Evolutionary conservation across 1,140 invertebrate genomes (phyloP), one percentile per base, ranked within the genome.

Genomic region (Drosophila sechellia): DNA sequence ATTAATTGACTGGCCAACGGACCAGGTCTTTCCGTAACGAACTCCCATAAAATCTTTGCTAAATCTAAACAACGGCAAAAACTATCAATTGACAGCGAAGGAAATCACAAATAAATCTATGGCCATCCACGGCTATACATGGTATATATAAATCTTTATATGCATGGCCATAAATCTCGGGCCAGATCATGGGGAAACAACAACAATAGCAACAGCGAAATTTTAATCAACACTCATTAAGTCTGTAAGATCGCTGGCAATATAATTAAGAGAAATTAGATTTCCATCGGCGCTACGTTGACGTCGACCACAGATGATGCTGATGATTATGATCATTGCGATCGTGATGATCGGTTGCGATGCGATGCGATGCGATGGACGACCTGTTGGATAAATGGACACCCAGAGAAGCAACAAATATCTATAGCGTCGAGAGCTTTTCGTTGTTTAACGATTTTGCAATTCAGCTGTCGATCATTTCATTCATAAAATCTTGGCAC

Each of bases 401-500:
- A 58, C 50, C 55, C 42, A 70, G 35, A 71, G 53, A 43, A 27
- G 1, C 52, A 66, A 53, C 69, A 53, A 59, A 61, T 35, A 42
- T 25, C 45, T 8, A 42, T 60, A 45, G 65, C 68, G 58, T 54
- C 37, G 58, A 65, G 66, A 66, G 73, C 57, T 77, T 46, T 63
- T 83, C 63, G 77, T 83, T 81, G 77, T 73, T 85, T 65, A 90
- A 89, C 84, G 81, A 89, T 89, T 89, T 89, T 83, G 87, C 86
- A 90, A 90, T 90, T 87, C 86, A 90, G 89, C 86, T 90, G 87
- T 90, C 87, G 86, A 90, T 90, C 86, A 90, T 87, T 90, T 90
- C 86, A 90, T 90, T 90, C 86, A 90, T 90, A 90, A 90, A 86
- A 90, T 81, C 61, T 79, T 74, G 52, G 61, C 70, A 77, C 54